Evolutionary conservation across 2,888 invertebrate genomes (phyloP), one percentile per base, ranked within the genome.

Genomic region (Erebia aethiops): DNA sequence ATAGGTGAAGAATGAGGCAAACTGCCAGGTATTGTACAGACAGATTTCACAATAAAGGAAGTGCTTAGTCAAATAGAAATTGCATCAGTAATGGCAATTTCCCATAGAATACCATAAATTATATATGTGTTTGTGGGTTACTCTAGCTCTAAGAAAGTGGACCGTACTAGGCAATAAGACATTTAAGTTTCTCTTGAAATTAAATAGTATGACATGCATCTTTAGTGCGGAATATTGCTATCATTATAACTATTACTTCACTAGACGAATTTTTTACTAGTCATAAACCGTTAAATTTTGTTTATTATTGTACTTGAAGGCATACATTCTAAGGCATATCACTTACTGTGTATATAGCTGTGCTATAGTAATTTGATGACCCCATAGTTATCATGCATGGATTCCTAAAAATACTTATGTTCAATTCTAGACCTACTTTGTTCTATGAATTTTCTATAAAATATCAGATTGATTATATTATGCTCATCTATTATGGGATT

Each of bases 131-230:
- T 46, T 57, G 57, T 66, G 46, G 66, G 66, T 66, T 67, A 58
- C 21, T 58, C 26, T 49, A 49, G 46, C 26, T 58, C n/a, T 46
- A 49, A n/a, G 74, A 74, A 74, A 74, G 73, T 73, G 54, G 67
- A 54, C 58, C 70, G 5, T 41, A 51, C 49, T 67, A 60, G 62
- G 54, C 66, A 65, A 69, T 69, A 71, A 70, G 72, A 54, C 21
- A 71, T 70, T 73, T 46, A 56, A 72, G 61, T 75, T 75, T 76
- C 74, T 69, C 74, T 71, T 64, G 57, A 58, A 64, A 72, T 76
- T 75, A 75, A 72, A 74, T 69, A 70, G 63, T 62, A 75, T 74
- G 75, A 75, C 68, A 71, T 51, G 73, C 69, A 69, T 72, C 60
- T 73, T 67, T 72, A 58, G 16, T n/a, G 58, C 41, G 58, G 41